Evolutionary conservation across 2,888 invertebrate genomes (phyloP), one percentile per base, ranked within the genome.

Genomic region (Spodoptera exigua): DNA sequence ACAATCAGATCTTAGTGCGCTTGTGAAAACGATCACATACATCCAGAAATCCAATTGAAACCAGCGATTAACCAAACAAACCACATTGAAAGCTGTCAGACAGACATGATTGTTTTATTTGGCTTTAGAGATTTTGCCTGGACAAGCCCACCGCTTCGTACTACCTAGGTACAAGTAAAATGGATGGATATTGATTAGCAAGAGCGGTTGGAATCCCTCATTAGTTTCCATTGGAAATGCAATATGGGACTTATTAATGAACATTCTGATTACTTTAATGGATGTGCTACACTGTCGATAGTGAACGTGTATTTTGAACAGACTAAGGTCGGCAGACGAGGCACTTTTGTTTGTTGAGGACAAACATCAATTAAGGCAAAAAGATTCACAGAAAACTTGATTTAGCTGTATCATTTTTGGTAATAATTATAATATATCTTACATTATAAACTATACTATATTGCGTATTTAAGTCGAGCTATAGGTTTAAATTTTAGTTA

Each of bases 161-260:
- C 16, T 27, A 27, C 27, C 27, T 27, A 27, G 27, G 27, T 27
- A 7, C 27, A 27, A 35, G 46, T 39, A 13, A 55, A 63, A 61
- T 56, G 17, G 40, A 64, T 60, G 53, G 71, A 51, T 64, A 67
- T 70, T 53, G 67, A 75, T 64, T 47, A 41, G 21, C 48, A 43
- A 34, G 44, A 46, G 53, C 55, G 41, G 45, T 57, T 41, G 37
- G 32, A 49, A 34, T 54, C 34, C 27, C 61, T 71, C 51, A 64
- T 74, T 67, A 67, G 58, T 44, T 54, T 21, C 45, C 35, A 54
- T 43, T 55, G 44, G 48, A 35, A 43, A 54, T 61, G 44, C 45
- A 51, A 55, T 70, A 48, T 43, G 44, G 18, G 32, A 17, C 43
- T 17, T 45, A 55, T 46, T 53, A 66, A 61, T 55, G 32, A 55